Evolutionary conservation across 2,113 vertebrate species (phyloP), one percentile per base, ranked within the genome.

Genomic region (Sturnira hondurensis): DNA sequence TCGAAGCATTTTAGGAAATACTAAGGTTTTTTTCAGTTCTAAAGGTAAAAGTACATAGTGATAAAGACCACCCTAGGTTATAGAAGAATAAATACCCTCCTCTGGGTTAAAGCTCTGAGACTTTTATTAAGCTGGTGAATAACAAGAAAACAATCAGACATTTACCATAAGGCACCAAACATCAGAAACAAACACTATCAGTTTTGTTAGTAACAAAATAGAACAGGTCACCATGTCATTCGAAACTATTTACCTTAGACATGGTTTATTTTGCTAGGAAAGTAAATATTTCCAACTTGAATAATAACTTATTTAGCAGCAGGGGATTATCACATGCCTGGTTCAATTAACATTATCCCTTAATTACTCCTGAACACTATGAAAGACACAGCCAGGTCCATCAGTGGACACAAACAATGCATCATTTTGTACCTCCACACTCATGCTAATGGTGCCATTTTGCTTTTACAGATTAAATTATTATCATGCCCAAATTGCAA

Each of bases 361-460:
- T 94, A 91, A 92, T 82, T 94, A 63, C 77, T 89, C 77, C 82
- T 73, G 47, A 56, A 96, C 83, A 83, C 47, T 63, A 86, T 58
- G 76, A 94, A 74, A 68, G n/a, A 85, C 47, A 71, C 58, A 74
- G 74, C 63, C 15, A 17, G 94, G 56, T 54, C 58, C 14, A 58
- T 93, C 80, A 52, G 63, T 22, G 50, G 65, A 38, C n/a, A 54
- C 13, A 36, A 15, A 61, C 13, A 36, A 15, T 20, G 76, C 19
- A 45, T 52, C 78, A 38, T 74, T 80, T 52, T 76, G 13, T 50
- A n/a, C 43, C 15, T 52, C 5, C 15, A 36, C 43, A 45, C 1
- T 68, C 63, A 26, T 5, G 68, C 22, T 93, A 43, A 77, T 14
- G 11, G 38, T 45, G 56, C 68, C 20, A 58, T 68, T 94, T 85